phyloP scores from a whole-genome alignment of 2,888 invertebrate species.

The Heliconius erato region DNA sequence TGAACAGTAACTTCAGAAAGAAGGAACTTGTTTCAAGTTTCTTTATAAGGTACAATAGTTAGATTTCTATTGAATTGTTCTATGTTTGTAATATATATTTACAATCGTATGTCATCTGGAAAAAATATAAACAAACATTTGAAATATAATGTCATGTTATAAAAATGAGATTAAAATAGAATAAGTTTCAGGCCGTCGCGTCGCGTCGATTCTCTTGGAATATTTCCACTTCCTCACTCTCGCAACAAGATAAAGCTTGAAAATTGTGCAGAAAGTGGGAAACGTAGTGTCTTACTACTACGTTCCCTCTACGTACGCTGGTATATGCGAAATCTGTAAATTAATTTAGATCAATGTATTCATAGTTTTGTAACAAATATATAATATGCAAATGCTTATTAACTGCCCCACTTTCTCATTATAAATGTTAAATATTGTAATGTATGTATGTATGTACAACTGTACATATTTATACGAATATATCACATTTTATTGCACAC shows the following conservation, averaged over 20 bases:
- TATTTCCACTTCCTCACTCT: no score
- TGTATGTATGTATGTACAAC: background rate
- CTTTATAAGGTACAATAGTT: no score
- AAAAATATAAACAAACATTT: no score
- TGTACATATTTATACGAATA: background rate
- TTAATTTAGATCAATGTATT: conserved; percentile 7
- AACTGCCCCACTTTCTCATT: background rate
- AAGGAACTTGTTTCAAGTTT: no score
- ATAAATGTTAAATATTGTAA: background rate
- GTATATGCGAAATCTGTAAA: background rate
- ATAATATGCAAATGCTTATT: conserved; percentile 2
- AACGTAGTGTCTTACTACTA: background rate
- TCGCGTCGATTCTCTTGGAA: background rate
- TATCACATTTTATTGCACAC: background rate
- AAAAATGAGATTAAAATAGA: no score
- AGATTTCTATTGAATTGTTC: no score
- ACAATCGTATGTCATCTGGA: no score
- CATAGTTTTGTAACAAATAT: conserved; percentile 17
- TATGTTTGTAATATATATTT: no score
- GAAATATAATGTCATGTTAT: no score
- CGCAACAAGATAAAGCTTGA: no score
- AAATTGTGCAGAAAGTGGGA: background rate
- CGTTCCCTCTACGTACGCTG: background rate
- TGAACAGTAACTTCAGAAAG: no score
- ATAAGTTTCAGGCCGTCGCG: no score